phyloP scores from a whole-genome alignment of 2,113 vertebrate species.

The Gnathonemus longibarbis region DNA sequence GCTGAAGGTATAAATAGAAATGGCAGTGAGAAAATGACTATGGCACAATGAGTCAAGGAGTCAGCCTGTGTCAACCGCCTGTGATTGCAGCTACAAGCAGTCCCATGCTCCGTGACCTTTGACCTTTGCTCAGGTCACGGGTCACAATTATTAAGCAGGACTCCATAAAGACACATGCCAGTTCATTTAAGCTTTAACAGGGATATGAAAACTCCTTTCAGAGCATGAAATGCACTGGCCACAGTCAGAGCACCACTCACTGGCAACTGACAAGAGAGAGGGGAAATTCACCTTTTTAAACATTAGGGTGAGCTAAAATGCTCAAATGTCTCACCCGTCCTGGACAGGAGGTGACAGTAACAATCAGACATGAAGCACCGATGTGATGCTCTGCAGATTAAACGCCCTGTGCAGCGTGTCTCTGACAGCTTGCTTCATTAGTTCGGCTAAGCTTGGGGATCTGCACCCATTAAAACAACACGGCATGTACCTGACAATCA shows the following conservation, averaged over 20 bases:
- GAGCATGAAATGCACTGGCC: background rate
- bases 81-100: background rate
- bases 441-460: background rate
- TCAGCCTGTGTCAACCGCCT: background rate
- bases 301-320: background rate
- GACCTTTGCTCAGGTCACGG: background rate
- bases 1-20: background rate
- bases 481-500: background rate
- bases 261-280: background rate
- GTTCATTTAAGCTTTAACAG: slow-evolving; percentile 5
- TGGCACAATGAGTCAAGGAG: background rate
- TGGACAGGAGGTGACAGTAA: background rate
- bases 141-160: background rate
- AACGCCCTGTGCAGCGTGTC: background rate
- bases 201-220: background rate
- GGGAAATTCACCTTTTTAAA: background rate
- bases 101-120: background rate
- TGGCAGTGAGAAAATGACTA: background rate
- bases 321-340: background rate
- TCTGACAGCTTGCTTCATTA: background rate
- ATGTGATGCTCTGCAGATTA: background rate
- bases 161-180: background rate
- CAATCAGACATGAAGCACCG: background rate
- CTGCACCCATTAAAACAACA: slow-evolving; percentile 3
- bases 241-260: background rate